Base-by-base conservation (phyloP, 2,797 vertebrate species). In the Hephaestus fuliginosus region DNA sequence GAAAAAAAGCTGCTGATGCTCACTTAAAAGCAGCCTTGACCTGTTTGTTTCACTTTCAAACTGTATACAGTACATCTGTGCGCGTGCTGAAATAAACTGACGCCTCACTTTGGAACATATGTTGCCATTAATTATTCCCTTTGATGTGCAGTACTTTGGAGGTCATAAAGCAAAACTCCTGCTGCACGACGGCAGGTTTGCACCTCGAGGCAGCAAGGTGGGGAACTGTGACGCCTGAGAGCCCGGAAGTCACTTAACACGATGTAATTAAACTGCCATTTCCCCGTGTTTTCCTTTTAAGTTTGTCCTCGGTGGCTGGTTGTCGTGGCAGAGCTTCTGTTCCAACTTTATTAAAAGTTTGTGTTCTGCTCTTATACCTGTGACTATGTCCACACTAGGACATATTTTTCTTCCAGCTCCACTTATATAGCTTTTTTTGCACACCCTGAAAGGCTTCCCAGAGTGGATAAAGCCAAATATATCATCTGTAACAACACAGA, bases 31-130 rank as follows among this genome's bases (percentile, higher is more conserved):
- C 68, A 78, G 83, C 74, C 65, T 67, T 80, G 88, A 88, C 88
- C 88, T 70, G 83, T 86, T 92, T 91, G 87, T 79, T 88, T 88
- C 78, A 67, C 81, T 87, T 84, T 78, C 76, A 74, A 25, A 69
- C 74, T 75, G 61, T 79, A 51, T 52, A 74, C 44, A 71, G 75
- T 36, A 25, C 71, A 67, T 67, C 7, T 56, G 52, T 17, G 62
- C 20, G 60, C 41, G 39, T 58, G 11, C 71, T 20, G 53, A 75
- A 83, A 82, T 76, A 64, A 56, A 70, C 68, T 8, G n/a, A n/a
- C 56, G 46, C 57, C 69, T 81, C 58, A 56, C n/a, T 71, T 49
- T 48, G 53, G 61, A 67, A 65, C 86, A 76, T 78, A 82, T 66
- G 65, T 69, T 82, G 76, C 84, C 51, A 69, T 86, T 86, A 72